These are phyloP conservation scores for Acanthosepion lycidas DNA, from an alignment of 2,888 invertebrate genomes.

Conservation along the genomic window DNA sequence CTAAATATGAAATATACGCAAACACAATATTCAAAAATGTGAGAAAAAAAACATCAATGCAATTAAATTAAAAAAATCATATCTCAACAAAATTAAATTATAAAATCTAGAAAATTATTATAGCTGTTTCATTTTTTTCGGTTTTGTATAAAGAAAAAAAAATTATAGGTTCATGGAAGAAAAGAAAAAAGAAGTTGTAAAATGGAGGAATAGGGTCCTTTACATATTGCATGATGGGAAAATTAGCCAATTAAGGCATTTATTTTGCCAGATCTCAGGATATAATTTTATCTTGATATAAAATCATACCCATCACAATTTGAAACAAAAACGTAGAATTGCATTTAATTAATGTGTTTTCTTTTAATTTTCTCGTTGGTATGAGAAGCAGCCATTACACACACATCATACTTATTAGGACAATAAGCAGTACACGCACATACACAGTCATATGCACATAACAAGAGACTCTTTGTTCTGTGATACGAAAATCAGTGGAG, in stretches of 20 bases:
- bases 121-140: neutral
- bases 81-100: neutral
- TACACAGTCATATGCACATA: neutral
- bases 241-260: neutral
- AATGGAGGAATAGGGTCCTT: neutral
- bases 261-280: neutral
- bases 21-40: neutral
- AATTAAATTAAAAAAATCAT: neutral
- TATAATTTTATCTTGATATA: neutral
- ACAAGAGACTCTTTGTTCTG: neutral
- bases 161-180: neutral
- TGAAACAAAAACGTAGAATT: neutral
- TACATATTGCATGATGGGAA: neutral
- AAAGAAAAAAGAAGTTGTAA: neutral
- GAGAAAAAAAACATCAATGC: neutral
- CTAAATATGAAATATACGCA: neutral
- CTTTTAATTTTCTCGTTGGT: neutral
- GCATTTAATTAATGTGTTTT: neutral
- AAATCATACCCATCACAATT: neutral
- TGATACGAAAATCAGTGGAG: neutral
- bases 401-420: conserved; percentile 21
- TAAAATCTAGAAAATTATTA: neutral
- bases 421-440: neutral
- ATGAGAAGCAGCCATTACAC: neutral
- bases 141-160: neutral